Base-by-base conservation (phyloP, 2,113 vertebrate species). In the Prunella fulvescens region DNA sequence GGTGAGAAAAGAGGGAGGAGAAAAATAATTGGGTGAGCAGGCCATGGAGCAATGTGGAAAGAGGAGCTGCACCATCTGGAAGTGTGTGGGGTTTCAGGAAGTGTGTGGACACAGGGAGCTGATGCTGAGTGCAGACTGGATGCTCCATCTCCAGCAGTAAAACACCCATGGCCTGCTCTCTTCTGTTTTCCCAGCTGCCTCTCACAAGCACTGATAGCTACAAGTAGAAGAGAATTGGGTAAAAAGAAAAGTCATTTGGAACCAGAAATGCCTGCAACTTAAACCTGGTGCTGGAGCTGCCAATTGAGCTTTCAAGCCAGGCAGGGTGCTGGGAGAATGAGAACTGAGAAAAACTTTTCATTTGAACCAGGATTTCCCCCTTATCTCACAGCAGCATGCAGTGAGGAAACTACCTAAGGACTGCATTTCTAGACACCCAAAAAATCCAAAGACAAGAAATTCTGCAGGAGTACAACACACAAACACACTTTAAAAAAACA, bases 261-360 rank as follows among this genome's bases (percentile, higher is more conserved):
- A 53, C 12, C 61, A 89, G 72, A 44, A 87, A 61, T 44, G 45
- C 35, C 57, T 81, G 53, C 29, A 62, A 4, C 23, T 57, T 62
- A 35, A 82, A 50, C 31, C 35, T 85, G 79, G 4, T 73, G 29
- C 80, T 82, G 31, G 20, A 28, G 45, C 47, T 90, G 57, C 51
- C 8, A 39, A 0, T 3, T 39, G 60, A 87, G 67, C 58, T 84
- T 66, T 54, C 17, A 73, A 48, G 70, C 39, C 81, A 62, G 58
- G 42, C 81, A 72, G 69, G 37, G 37, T 81, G 81, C 84, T 89
- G 78, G 62, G 51, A 82, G 89, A 66, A 39, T 62, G 71, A 88
- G 66, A 86, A 26, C 57, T 57, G 70, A 76, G 73, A 39, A 50
- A 53, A 72, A 65, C 14, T 19, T 71, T 39, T 45, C 54, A 57